Conservation (phyloP, 2,888 invertebrate species). For the Pimpla rufipes region DNA sequence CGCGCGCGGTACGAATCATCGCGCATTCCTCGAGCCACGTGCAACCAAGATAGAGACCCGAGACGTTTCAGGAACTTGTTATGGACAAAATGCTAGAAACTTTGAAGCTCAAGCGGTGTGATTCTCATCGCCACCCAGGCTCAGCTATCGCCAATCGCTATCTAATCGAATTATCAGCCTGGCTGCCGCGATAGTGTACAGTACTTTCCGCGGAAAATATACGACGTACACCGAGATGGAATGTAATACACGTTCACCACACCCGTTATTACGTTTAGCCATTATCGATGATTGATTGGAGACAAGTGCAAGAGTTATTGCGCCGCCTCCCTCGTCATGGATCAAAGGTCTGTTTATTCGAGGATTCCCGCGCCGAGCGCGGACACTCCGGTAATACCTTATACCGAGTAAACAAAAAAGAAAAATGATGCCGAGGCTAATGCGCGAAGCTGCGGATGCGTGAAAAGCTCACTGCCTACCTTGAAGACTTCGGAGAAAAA, state of each 20-base stretch:
- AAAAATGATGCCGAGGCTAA: conserved; percentile 21
- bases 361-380: background rate
- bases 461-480: conserved; percentile 87
- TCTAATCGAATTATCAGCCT: conserved; percentile 53
- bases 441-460: background rate
- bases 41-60: background rate
- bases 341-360: conserved; percentile 13
- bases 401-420: background rate
- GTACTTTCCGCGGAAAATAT: conserved; percentile 29
- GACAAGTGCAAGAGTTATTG: conserved; percentile 17
- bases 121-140: conserved; percentile 9
- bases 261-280: conserved; percentile 29
- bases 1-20: background rate
- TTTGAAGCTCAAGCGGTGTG: conserved; percentile 1
- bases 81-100: background rate
- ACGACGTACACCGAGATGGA: background rate
- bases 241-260: background rate
- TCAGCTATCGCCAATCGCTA: conserved; percentile 34
- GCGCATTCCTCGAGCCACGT: background rate
- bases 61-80: conserved; percentile 7
- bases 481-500: conserved; percentile 99
- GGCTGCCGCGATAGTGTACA: background rate
- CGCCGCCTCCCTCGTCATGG: background rate
- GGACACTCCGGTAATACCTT: background rate
- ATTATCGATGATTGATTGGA: conserved; percentile 34